phyloP scores from a whole-genome alignment of 1,140 invertebrate genomes.

The Pygmarrhopalites habei region DNA sequence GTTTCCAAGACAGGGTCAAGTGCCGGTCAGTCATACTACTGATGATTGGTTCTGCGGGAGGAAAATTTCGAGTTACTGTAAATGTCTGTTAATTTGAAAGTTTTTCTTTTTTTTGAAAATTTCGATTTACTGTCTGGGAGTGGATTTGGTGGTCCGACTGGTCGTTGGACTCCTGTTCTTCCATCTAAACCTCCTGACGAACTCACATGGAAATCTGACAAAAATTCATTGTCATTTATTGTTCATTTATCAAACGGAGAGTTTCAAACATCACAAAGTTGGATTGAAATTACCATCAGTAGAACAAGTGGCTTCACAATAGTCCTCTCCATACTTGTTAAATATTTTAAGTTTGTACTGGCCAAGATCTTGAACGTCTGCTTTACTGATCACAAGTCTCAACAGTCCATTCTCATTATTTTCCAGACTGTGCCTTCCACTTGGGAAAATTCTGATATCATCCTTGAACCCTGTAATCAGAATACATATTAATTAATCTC shows the following conservation, averaged over 20 bases:
- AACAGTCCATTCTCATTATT: constrained; percentile 71
- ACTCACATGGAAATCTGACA: constrained; percentile 4
- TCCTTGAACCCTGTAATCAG: constrained; percentile 61
- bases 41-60: constrained; percentile 81
- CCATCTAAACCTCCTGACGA: background rate
- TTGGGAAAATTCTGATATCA: constrained; percentile 61
- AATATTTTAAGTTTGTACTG: constrained; percentile 70
- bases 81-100: too few relatives aligned
- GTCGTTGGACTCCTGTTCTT: constrained; percentile 28
- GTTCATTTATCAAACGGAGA: background rate
- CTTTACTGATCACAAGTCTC: constrained; percentile 57
- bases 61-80: too few relatives aligned
- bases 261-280: too few relatives aligned
- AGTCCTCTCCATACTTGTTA: constrained; percentile 74
- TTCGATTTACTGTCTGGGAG: constrained; percentile 74
- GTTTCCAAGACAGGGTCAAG: constrained; percentile 82
- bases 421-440: constrained; percentile 72
- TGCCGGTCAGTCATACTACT: constrained; percentile 76
- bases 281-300: constrained; percentile 81
- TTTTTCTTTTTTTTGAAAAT: too few relatives aligned
- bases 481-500: too few relatives aligned
- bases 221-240: constrained; percentile 10
- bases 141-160: constrained; percentile 67
- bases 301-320: constrained; percentile 68
- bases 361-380: constrained; percentile 60